Conservation (phyloP, 2,888 invertebrate genomes). For the Chrysolina americana region DNA sequence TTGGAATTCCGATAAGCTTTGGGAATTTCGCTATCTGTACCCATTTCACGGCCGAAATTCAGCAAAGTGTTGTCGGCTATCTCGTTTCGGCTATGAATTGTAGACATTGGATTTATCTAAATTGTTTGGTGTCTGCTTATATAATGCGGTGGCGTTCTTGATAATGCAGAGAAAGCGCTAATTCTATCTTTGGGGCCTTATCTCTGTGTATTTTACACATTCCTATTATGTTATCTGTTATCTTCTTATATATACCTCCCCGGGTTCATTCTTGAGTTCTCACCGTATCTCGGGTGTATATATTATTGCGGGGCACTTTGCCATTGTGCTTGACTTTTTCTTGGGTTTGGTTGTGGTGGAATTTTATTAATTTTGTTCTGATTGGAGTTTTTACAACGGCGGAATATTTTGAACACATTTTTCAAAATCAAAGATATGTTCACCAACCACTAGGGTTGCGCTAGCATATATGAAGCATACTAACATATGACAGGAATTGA, state of each 20-base stretch:
- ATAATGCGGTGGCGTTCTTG: conserved; percentile 46
- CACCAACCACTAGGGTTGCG: too few species aligned
- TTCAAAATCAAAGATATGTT: too few species aligned
- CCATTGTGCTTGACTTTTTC: background rate
- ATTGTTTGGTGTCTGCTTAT: conserved; percentile 58
- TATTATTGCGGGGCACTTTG: background rate
- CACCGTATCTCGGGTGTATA: background rate
- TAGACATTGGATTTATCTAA: conserved; percentile 65
- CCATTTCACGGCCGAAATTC: conserved; percentile 51
- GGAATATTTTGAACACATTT: too few species aligned
- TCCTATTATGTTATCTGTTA: conserved; percentile 57
- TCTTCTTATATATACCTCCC: conserved; percentile 47
- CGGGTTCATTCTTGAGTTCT: conserved; percentile 42
- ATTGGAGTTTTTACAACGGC: too few species aligned
- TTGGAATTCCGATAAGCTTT: conserved; percentile 66
- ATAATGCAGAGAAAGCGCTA: conserved; percentile 53
- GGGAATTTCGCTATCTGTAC: conserved; percentile 64
- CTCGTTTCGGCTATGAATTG: conserved; percentile 62
- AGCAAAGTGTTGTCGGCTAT: conserved; percentile 54
- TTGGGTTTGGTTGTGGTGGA: background rate
- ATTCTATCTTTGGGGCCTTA: conserved; percentile 54
- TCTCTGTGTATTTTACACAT: conserved; percentile 59
- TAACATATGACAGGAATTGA: too few species aligned
- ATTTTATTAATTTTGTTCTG: too few species aligned
- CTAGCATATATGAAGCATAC: too few species aligned